Base-by-base conservation (phyloP, 2,797 vertebrate genomes). In the Hippoglossus hippoglossus region DNA sequence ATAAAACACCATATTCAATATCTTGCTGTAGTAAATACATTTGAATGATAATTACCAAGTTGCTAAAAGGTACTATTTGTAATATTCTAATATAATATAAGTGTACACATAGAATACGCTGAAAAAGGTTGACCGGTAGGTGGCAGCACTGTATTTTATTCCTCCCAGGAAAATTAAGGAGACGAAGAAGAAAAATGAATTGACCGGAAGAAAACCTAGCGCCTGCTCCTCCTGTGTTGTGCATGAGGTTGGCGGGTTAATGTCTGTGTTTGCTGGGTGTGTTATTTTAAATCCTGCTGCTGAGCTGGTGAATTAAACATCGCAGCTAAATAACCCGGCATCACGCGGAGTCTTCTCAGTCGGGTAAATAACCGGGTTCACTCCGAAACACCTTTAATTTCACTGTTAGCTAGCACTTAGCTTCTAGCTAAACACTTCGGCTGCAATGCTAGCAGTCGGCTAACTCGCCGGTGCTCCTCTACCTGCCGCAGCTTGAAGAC, bases 231-330 rank as follows among this genome's bases (percentile, higher is more conserved):
- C 5, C 5, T 46, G 44, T 18, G 44, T 39, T 55, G 76, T 74
- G 81, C 91, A 91, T 92, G 92, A 92, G 93, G 90, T 92, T 93
- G 92, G 93, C 91, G 92, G 90, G 92, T 83, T 86, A 79, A 16
- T 64, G 15, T n/a, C 46, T 54, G 7, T 82, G 11, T 49, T 4
- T 46, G 6, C 52, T 39, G 12, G 7, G 19, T 73, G 56, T 63
- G 31, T 76, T 80, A 68, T 28, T 82, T 82, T 52, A 31, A 82
- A 71, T 51, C 56, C 26, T 53, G 12, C 6, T 9, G 21, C 19
- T 26, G 9, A 50, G 21, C 21, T 10, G 10, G 12, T 4, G 3
- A 34, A 54, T 16, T 62, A 63, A 81, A 70, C 51, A 1, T 53
- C 16, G 18, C 4, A 21, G 12, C 2, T 15, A 26, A 24, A 41